These are phyloP conservation scores for Miltochrista miniata DNA, from an alignment of 2,888 invertebrate genomes.

Conservation along the genomic window DNA sequence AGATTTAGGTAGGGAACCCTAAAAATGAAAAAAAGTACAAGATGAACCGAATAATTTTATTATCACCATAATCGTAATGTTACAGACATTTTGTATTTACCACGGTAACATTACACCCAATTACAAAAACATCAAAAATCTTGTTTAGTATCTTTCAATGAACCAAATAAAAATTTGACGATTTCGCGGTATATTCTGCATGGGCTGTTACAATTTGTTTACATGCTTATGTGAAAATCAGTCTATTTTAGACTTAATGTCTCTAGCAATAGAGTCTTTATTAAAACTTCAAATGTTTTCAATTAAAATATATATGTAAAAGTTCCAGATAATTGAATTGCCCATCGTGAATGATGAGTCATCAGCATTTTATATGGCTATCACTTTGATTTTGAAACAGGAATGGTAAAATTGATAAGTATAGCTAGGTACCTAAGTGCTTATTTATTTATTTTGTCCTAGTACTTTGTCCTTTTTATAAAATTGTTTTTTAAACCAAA, in stretches of 20 bases:
- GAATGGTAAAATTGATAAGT: slow-evolving; percentile 7
- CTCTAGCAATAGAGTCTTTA: not conserved
- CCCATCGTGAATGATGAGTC: slow-evolving; percentile 22
- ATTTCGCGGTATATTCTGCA: slow-evolving; percentile 46
- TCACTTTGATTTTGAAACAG: slow-evolving; percentile 19
- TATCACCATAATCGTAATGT: slow-evolving; percentile 17
- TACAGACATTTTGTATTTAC: slow-evolving; percentile 18
- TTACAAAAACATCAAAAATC: slow-evolving; percentile 10
- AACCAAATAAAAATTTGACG: slow-evolving; percentile 42
- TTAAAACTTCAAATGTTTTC: not conserved
- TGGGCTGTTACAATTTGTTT: slow-evolving; percentile 40
- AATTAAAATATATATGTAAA: slow-evolving; percentile 14
- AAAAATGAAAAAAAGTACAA: too few species aligned
- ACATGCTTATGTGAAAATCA: slow-evolving; percentile 11
- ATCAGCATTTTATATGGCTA: slow-evolving; percentile 22
- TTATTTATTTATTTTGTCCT: not conserved
- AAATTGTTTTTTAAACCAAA: not conserved
- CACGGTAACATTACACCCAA: slow-evolving; percentile 17
- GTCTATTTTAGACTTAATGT: slow-evolving; percentile 10
- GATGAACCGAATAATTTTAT: not conserved
- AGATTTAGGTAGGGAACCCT: too few species aligned
- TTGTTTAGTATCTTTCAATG: slow-evolving; percentile 35
- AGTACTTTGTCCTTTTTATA: slow-evolving; percentile 3
- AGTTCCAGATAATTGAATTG: slow-evolving; percentile 30
- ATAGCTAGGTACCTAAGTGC: not conserved